These are phyloP conservation scores for Thelaira solivaga DNA, from an alignment of 2,888 invertebrate genomes.

Conservation along the genomic window DNA sequence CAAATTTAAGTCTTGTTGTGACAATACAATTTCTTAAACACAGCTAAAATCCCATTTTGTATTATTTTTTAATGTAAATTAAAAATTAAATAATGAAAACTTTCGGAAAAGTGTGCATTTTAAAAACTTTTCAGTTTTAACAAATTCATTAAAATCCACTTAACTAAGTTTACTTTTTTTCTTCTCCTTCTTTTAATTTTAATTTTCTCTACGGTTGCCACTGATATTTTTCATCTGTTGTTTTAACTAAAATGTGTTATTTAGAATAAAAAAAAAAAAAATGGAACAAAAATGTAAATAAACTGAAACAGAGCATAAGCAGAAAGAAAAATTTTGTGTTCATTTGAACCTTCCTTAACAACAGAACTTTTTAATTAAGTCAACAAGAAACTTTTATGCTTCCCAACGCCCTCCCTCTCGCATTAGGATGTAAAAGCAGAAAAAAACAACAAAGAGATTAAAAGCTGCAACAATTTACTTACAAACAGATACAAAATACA, in stretches of 20 bases:
- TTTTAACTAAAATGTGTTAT: conserved; percentile 51
- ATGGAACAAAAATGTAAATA: not conserved
- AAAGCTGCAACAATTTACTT: conserved; percentile 19
- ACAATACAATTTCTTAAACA: not conserved
- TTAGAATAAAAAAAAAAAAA: conserved; percentile 6
- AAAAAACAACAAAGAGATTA: conserved; percentile 7
- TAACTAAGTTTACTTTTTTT: conserved; percentile 21
- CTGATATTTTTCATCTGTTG: conserved; percentile 23
- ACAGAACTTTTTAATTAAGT: conserved; percentile 62
- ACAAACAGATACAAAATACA: not conserved
- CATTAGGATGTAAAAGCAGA: conserved; percentile 1
- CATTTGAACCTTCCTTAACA: conserved; percentile 42
- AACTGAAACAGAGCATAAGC: not conserved
- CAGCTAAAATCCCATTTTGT: not conserved
- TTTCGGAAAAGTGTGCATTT: not conserved
- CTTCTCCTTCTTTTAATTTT: no score
- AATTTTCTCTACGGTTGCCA: conserved; percentile 5
- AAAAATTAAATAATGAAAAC: not conserved
- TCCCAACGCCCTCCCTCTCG: conserved; percentile 1
- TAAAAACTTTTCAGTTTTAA: conserved; percentile 27
- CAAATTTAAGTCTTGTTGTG: not conserved
- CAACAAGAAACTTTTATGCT: conserved; percentile 52
- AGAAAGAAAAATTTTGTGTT: conserved; percentile 29
- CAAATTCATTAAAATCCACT: conserved; percentile 49
- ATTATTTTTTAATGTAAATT: not conserved